phyloP scores from a whole-genome alignment of 2,113 vertebrate genomes.

The Puntigrus tetrazona region DNA sequence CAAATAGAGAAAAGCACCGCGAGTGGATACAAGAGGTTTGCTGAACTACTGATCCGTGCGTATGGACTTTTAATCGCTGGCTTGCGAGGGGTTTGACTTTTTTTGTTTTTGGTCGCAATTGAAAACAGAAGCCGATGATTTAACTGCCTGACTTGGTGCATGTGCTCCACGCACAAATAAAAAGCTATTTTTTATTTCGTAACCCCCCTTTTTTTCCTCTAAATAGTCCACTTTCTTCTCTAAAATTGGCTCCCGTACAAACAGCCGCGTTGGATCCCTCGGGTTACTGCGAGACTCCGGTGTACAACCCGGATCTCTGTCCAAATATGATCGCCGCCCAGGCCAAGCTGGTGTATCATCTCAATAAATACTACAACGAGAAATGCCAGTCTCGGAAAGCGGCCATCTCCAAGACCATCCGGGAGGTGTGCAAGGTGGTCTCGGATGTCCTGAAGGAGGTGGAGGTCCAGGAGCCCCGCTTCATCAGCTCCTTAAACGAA shows the following conservation, averaged over 20 bases:
- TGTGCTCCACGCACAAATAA: conserved; percentile 71
- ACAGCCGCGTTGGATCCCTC: conserved; percentile 99
- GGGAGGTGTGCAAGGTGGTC: conserved; percentile 99
- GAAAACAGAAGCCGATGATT: conserved; percentile 60
- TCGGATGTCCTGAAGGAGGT: conserved; percentile 98
- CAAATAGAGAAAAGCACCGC: conserved; percentile 50
- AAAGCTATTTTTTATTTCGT: conserved; percentile 59
- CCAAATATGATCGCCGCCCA: conserved; percentile 99
- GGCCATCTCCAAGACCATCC: conserved; percentile 96
- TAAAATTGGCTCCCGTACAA: conserved; percentile 98
- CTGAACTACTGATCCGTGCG: conserved; percentile 76
- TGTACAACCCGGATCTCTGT: conserved; percentile 99
- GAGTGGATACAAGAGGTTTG: conserved; percentile 71
- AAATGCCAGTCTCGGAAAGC: conserved; percentile 98
- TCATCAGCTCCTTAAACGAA: conserved; percentile 98
- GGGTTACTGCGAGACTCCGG: conserved; percentile 99
- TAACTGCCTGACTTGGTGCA: conserved; percentile 57
- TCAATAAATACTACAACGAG: conserved; percentile 99
- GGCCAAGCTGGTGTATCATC: conserved; percentile 98
- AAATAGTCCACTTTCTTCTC: conserved; percentile 78
- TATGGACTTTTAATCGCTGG: conserved; percentile 74
- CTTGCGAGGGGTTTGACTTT: conserved; percentile 59
- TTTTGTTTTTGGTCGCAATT: conserved; percentile 47
- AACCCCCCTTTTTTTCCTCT: conserved; percentile 50
- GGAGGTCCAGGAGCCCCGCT: conserved; percentile 98